phyloP scores from a whole-genome alignment of 2,113 vertebrate genomes.

The Phodopus roborovskii region DNA sequence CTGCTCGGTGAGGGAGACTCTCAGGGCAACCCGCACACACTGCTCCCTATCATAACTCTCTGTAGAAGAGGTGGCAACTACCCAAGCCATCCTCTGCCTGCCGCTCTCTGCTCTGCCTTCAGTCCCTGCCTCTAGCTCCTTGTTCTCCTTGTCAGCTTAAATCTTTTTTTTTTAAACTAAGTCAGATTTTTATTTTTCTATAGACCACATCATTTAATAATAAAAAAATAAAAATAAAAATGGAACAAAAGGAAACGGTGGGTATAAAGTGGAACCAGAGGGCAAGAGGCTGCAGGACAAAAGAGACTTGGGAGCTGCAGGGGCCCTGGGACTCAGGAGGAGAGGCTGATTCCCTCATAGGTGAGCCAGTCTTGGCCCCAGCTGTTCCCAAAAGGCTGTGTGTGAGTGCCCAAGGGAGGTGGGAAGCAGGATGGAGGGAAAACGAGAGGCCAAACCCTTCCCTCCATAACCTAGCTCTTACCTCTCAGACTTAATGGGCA shows the following conservation, averaged over 20 bases:
- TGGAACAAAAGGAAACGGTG: constrained; percentile 80
- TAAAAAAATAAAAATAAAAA: constrained; percentile 85
- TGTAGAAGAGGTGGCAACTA: neutral
- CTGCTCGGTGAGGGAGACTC: neutral
- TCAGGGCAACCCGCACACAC: too few relatives aligned
- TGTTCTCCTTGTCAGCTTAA: neutral
- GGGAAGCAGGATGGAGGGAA: constrained; percentile 48
- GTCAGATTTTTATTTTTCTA: constrained; percentile 83
- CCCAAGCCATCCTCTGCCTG: fast-evolving
- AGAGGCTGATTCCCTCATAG: constrained; percentile 84
- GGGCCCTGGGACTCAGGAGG: constrained; percentile 81
- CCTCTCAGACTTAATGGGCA: constrained; percentile 66
- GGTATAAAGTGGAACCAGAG: constrained; percentile 79
- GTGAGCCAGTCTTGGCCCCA: constrained; percentile 81
- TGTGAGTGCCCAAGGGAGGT: constrained; percentile 63
- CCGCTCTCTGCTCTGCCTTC: neutral
- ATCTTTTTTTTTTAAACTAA: constrained; percentile 73
- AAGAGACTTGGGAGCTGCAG: constrained; percentile 76
- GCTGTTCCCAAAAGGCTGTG: constrained; percentile 72
- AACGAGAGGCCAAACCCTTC: neutral
- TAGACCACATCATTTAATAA: constrained; percentile 86
- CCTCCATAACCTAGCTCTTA: constrained; percentile 55
- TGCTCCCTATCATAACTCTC: neutral
- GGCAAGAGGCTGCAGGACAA: constrained; percentile 66
- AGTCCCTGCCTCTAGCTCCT: neutral